Percentiles rank a stretch among this genome's conserved stretches.
These are phyloP conservation scores for Eremobia ochroleuca DNA, from an alignment of 2,888 invertebrate genomes.

Conservation along the genomic window DNA sequence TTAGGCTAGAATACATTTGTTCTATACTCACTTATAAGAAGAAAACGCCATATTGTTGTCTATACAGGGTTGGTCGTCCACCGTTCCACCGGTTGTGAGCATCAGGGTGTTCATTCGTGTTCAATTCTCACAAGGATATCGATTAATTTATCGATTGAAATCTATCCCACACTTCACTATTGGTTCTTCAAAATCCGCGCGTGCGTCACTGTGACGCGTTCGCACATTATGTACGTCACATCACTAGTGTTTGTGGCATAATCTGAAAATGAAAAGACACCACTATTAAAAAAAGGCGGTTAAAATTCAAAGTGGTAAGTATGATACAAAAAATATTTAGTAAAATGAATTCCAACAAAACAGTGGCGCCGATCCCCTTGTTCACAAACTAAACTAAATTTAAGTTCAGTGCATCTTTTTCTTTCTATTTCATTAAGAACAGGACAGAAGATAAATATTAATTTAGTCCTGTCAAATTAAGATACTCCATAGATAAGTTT, in stretches of 20 bases:
- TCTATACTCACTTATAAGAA: slow-evolving; percentile 86
- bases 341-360: background rate
- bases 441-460: too few species aligned
- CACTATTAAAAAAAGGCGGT: slow-evolving; percentile 9
- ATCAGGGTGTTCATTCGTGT: slow-evolving; percentile 89
- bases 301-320: background rate
- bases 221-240: slow-evolving; percentile 79
- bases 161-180: slow-evolving; percentile 80
- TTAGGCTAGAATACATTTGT: slow-evolving; percentile 57
- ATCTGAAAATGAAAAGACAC: slow-evolving; percentile 76
- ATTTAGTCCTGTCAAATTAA: too few species aligned
- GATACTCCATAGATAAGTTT: too few species aligned
- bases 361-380: too few species aligned
- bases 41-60: slow-evolving; percentile 89
- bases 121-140: slow-evolving; percentile 68
- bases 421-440: too few species aligned
- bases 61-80: slow-evolving; percentile 87
- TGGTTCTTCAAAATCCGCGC: slow-evolving; percentile 74
- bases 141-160: slow-evolving; percentile 63
- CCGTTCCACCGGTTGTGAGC: slow-evolving; percentile 86
- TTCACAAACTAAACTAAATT: too few species aligned
- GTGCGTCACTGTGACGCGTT: slow-evolving; percentile 81
- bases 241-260: slow-evolving; percentile 79
- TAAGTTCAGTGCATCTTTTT: too few species aligned
- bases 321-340: background rate